Percentiles rank a stretch among this genome's conserved stretches.
Conservation (phyloP, 2,888 invertebrate species). For the Drosophila formosana region DNA sequence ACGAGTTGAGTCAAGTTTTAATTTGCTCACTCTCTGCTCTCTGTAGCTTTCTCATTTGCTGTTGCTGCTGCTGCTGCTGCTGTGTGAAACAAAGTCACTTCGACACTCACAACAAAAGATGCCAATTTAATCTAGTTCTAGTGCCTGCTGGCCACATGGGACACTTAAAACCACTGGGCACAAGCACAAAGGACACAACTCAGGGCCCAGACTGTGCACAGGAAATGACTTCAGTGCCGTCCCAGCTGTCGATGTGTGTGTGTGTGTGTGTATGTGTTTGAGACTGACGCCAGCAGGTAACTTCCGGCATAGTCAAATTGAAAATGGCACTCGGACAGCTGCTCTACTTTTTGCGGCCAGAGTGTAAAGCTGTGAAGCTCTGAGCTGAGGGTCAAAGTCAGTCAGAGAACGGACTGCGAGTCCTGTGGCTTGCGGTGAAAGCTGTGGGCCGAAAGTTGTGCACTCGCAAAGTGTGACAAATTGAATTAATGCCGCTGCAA, state of each 20-base stretch:
- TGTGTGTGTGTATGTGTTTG: constrained; percentile 41
- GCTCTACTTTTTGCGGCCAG: constrained; percentile 72
- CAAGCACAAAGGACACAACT: constrained; percentile 2
- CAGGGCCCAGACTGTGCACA: constrained; percentile 50
- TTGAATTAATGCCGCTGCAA: constrained; percentile 78
- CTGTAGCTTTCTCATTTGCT: constrained; percentile 52
- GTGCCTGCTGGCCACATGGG: constrained; percentile 83
- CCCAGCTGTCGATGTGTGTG: constrained; percentile 36
- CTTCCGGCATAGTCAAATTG: constrained; percentile 81
- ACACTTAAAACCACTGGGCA: constrained; percentile 58
- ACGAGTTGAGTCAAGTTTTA: constrained; percentile 68
- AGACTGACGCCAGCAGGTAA: constrained; percentile 79
- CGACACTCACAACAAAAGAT: constrained; percentile 78
- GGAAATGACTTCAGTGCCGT: constrained; percentile 77
- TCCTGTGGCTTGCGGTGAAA: constrained; percentile 13
- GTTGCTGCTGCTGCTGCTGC: constrained; percentile 6
- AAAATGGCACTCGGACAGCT: constrained; percentile 72
- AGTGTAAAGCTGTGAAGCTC: constrained; percentile 69
- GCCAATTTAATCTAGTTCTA: constrained; percentile 84
- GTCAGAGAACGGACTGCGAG: background rate
- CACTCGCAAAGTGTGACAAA: constrained; percentile 79
- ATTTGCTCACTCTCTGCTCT: constrained; percentile 59
- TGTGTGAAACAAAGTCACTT: constrained; percentile 76
- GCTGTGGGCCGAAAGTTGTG: constrained; percentile 49
- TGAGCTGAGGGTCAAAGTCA: constrained; percentile 10